A percentile compares a stretch with the other conserved stretches of the same genome.
Evolutionary conservation across 2,113 vertebrate species (phyloP).

Genomic region (Sardina pilchardus): DNA sequence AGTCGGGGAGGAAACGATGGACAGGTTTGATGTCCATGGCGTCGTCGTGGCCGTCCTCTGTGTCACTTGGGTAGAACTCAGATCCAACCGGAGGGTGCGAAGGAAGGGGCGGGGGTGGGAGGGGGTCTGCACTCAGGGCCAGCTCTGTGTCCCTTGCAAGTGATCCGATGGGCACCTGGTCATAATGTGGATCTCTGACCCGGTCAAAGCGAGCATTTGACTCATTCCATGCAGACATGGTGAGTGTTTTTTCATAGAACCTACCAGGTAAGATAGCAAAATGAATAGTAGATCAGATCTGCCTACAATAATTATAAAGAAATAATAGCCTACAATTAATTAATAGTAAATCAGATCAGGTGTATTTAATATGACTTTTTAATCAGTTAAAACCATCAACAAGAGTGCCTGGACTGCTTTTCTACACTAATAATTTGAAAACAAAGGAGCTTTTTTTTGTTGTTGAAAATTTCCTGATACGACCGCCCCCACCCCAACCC

Average conservation of each 20-base stretch:
- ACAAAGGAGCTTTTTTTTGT: too few species aligned
- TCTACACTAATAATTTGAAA: too few species aligned
- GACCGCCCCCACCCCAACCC: too few species aligned
- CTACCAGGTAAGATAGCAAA: background rate
- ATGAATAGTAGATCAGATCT: background rate
- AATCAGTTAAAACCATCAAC: background rate
- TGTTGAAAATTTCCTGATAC: background rate
- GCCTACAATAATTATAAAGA: too few species aligned
- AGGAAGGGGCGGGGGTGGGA: slow-evolving; percentile 85
- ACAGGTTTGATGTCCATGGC: slow-evolving; percentile 84
- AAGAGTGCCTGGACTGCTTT: background rate
- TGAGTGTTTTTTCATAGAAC: slow-evolving; percentile 13
- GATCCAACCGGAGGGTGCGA: slow-evolving; percentile 77
- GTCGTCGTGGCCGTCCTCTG: slow-evolving; percentile 55
- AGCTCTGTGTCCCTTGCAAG: slow-evolving; percentile 49
- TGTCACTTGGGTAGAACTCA: slow-evolving; percentile 60
- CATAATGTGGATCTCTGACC: slow-evolving; percentile 67
- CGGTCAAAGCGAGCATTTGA: slow-evolving; percentile 59
- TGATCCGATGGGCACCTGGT: slow-evolving; percentile 70
- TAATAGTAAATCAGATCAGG: background rate
- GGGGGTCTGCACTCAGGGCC: slow-evolving; percentile 68
- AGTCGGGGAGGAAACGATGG: slow-evolving; percentile 87
- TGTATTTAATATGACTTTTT: background rate
- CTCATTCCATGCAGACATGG: slow-evolving; percentile 59
- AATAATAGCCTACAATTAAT: too few species aligned